These are phyloP conservation scores for Apantesis nais DNA, from an alignment of 2,888 invertebrate genomes.

Conservation along the genomic window DNA sequence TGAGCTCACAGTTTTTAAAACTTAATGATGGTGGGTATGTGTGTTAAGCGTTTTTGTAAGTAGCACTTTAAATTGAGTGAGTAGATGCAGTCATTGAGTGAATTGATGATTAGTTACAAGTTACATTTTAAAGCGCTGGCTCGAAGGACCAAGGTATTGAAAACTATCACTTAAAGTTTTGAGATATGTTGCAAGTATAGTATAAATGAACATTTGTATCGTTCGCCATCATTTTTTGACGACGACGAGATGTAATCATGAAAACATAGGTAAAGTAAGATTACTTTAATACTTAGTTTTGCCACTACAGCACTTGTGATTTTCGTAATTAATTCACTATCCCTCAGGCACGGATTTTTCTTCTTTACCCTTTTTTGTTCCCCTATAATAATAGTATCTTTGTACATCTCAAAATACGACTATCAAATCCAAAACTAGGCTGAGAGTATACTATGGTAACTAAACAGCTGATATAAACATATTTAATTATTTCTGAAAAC, in stretches of 20 bases:
- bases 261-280: neutral
- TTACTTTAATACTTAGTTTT: neutral
- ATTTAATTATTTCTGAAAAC: too few species aligned
- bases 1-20: constrained; percentile 24
- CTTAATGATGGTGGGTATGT: constrained; percentile 16
- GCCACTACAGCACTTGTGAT: neutral
- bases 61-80: constrained; percentile 1
- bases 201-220: neutral
- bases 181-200: neutral
- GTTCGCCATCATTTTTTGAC: too few species aligned
- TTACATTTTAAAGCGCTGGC: neutral
- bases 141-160: neutral
- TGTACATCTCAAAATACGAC: too few species aligned
- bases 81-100: neutral
- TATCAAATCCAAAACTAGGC: too few species aligned
- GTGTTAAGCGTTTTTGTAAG: constrained; percentile 8
- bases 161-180: neutral
- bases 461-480: too few species aligned
- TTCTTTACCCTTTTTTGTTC: too few species aligned
- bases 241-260: too few species aligned
- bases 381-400: too few species aligned
- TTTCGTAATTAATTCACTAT: too few species aligned
- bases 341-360: too few species aligned
- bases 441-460: too few species aligned
- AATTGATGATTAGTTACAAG: neutral